A percentile compares a stretch with the other conserved stretches of the same genome.
phyloP scores from a whole-genome alignment of 2,113 vertebrate genomes.

The Sylvilagus bachmani region DNA sequence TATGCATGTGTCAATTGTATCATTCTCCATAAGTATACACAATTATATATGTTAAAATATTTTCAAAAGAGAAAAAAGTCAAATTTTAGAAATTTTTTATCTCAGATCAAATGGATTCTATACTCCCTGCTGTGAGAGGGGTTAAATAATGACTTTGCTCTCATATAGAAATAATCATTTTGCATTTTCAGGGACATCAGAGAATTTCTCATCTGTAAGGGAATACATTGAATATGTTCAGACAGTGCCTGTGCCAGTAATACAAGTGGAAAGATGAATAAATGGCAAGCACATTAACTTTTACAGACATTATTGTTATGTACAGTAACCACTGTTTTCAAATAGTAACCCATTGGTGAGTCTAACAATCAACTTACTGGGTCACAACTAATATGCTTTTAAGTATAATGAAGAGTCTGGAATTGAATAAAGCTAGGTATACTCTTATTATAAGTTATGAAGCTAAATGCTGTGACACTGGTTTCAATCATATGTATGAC shows the following conservation, averaged over 20 bases:
- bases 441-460: neutral
- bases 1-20: neutral
- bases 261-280: neutral
- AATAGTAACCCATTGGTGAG: neutral
- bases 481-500: neutral
- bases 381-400: neutral
- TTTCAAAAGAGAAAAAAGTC: neutral
- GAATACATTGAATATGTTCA: neutral
- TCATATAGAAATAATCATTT: neutral
- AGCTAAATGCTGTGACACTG: neutral
- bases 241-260: neutral
- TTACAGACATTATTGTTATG: neutral
- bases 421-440: constrained; percentile 35
- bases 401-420: constrained; percentile 7
- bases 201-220: neutral
- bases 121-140: neutral
- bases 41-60: too few relatives aligned
- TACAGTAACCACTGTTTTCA: neutral
- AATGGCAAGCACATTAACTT: neutral
- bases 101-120: neutral
- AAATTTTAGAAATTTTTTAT: neutral
- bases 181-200: neutral
- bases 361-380: neutral
- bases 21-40: neutral
- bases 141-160: neutral